Base-by-base conservation (phyloP, 2,113 vertebrate species). In the Elanoides forficatus region DNA sequence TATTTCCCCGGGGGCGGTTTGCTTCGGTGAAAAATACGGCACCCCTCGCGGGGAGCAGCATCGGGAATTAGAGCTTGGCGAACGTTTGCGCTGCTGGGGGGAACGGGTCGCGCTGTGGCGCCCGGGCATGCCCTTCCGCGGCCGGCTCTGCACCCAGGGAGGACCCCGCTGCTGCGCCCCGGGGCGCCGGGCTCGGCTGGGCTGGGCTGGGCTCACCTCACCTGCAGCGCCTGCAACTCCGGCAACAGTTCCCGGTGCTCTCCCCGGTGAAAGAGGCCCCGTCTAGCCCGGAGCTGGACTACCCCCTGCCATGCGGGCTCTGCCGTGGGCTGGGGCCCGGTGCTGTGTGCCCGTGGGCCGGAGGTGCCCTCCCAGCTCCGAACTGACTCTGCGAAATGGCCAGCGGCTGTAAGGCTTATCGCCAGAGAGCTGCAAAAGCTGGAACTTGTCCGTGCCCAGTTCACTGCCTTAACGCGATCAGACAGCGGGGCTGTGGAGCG, bases 331-430 rank as follows among this genome's bases (percentile, higher is more conserved):
- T 38, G 43, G 25, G 17, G 26, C 29, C 52, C 7, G 63, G 48
- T 15, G n/a, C n/a, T 32, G 32, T 15, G 1, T 12, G 32, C 10
- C 43, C 4, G 9, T 1, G 32, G 17, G 36, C 38, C 43, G 84
- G 18, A 43, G 74, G 36, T 17, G 62, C 19, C 19, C 45, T 34
- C 43, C 47, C 19, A 8, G 67, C 59, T 47, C 56, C 14, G 8
- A 20, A 5, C 9, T 18, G n/a, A 2, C 40, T 20, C 27, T 1
- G 0, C 6, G 13, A 6, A 38, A 10, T 0, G 21, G 34, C 36
- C 53, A 2, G 67, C 25, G 5, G 43, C 59, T 40, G 58, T 40
- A 1, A 21, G 48, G 27, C 1, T 0, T 23, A 7, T 22, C 26
- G 4, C 29, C 32, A 15, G 21, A 34, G 7, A 5, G 43, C 78